Evolutionary conservation across 2,113 vertebrate genomes (phyloP).

Genomic region (Cottus gobio): DNA sequence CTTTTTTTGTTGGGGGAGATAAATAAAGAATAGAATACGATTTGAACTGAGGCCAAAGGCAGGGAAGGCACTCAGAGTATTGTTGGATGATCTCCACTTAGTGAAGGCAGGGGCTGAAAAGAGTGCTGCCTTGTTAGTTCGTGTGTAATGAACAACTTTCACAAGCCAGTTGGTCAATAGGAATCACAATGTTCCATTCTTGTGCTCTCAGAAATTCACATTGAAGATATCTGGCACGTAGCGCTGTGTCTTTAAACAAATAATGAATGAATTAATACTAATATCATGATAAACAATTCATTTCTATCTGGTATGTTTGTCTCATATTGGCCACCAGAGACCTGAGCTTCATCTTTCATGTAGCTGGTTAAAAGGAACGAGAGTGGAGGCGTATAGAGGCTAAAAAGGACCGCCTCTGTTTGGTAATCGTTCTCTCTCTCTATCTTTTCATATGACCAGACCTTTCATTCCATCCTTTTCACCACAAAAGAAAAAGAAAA

Average conservation of each 20-base stretch:
- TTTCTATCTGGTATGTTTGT: conserved; percentile 70
- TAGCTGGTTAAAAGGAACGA: conserved; percentile 75
- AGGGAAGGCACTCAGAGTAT: conserved; percentile 77
- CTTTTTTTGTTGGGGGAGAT: conserved; percentile 77
- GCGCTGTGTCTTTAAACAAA: conserved; percentile 61
- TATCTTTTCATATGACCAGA: conserved; percentile 85
- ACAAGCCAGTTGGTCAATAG: conserved; percentile 82
- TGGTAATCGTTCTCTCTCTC: conserved; percentile 90
- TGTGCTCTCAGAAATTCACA: conserved; percentile 70
- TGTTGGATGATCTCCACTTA: conserved; percentile 84
- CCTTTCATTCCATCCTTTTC: conserved; percentile 88
- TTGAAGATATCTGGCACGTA: conserved; percentile 65
- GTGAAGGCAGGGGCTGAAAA: conserved; percentile 80
- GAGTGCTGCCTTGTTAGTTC: conserved; percentile 82
- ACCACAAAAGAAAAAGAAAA: conserved; percentile 88
- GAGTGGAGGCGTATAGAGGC: conserved; percentile 71
- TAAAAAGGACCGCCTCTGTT: conserved; percentile 88
- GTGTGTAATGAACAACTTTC: conserved; percentile 83
- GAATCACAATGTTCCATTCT: conserved; percentile 76
- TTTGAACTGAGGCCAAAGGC: conserved; percentile 80
- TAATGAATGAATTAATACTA: conserved; percentile 67
- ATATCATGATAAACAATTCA: conserved; percentile 72
- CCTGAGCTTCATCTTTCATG: conserved; percentile 74
- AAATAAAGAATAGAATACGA: conserved; percentile 78
- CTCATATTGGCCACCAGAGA: conserved; percentile 69